These are phyloP conservation scores for Spodoptera litura DNA, from an alignment of 1,140 invertebrate genomes.

Conservation along the genomic window DNA sequence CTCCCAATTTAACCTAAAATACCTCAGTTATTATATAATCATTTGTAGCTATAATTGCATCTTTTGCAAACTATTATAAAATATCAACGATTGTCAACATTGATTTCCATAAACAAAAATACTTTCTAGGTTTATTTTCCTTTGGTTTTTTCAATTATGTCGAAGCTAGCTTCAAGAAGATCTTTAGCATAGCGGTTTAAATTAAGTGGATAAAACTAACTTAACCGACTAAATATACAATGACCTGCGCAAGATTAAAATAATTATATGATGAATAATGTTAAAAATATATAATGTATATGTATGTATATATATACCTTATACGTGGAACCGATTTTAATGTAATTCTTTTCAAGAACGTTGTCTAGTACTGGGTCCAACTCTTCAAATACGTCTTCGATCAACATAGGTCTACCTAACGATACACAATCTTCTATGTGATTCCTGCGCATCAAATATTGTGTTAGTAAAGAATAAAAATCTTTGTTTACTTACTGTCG, in stretches of 20 bases:
- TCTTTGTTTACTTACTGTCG: too few species aligned
- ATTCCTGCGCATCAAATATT: slow-evolving; percentile 86
- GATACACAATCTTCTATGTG: slow-evolving; percentile 95
- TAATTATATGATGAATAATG: background rate
- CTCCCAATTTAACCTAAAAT: slow-evolving; percentile 92
- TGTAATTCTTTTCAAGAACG: slow-evolving; percentile 94
- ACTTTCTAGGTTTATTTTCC: too few species aligned
- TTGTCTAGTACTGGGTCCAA: slow-evolving; percentile 96
- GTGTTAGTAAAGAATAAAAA: background rate
- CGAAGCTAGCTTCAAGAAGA: too few species aligned
- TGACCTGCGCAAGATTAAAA: background rate
- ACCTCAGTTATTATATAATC: too few species aligned
- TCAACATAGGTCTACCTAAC: slow-evolving; percentile 93
- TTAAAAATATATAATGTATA: background rate
- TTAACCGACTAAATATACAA: background rate
- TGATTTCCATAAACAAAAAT: too few species aligned
- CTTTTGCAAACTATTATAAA: too few species aligned
- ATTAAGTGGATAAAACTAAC: too few species aligned
- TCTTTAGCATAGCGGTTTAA: too few species aligned
- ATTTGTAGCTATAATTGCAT: too few species aligned
- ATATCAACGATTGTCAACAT: too few species aligned
- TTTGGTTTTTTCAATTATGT: too few species aligned
- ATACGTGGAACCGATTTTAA: slow-evolving; percentile 93
- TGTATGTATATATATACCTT: too few species aligned
- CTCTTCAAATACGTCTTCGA: slow-evolving; percentile 96